Percentiles rank a stretch among this genome's conserved stretches.
Conservation (phyloP, 2,888 invertebrate genomes). For the Lacanobia oleracea region DNA sequence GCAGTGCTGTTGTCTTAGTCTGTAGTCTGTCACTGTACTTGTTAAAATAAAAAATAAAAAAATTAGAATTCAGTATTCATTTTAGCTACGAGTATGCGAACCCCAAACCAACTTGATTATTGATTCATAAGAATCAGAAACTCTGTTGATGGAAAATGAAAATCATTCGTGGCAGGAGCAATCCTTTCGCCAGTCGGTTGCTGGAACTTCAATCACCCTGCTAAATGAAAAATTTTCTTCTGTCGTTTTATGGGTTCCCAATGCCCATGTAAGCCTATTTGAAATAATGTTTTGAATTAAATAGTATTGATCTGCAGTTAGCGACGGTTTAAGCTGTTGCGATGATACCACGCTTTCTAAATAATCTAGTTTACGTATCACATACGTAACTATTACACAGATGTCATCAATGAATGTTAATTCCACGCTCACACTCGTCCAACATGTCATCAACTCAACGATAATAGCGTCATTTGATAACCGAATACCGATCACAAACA, state of each 20-base stretch:
- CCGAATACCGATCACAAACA: conserved; percentile 31
- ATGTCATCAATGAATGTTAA: not conserved
- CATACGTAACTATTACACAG: not conserved
- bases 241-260: no score
- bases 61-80: no score
- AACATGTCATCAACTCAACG: not conserved
- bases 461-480: conserved; percentile 27
- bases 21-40: no score
- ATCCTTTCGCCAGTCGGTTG: not conserved
- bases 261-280: no score
- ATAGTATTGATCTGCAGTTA: not conserved
- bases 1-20: no score
- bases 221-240: not conserved
- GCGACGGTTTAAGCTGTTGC: not conserved
- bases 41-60: no score
- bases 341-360: no score
- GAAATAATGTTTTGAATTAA: no score
- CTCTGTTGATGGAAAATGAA: not conserved
- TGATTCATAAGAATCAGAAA: not conserved
- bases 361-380: not conserved
- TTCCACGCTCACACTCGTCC: not conserved
- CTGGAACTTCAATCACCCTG: not conserved
- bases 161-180: not conserved
- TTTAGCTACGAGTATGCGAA: no score
- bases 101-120: not conserved